Evolutionary conservation across 2,113 vertebrate genomes (phyloP).

Genomic region (Leucosticte australis): DNA sequence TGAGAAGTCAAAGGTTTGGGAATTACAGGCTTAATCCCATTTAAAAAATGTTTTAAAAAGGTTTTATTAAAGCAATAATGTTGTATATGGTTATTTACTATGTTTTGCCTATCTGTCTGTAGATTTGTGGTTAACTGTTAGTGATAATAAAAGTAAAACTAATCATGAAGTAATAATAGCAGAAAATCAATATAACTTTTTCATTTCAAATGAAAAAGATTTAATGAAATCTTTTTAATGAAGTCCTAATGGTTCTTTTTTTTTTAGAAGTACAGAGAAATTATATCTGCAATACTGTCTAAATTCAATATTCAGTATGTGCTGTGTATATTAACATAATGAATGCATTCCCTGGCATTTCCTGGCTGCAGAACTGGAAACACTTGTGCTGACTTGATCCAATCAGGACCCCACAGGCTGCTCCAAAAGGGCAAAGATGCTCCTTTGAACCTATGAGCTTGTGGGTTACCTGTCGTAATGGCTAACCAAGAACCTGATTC

Average conservation of each 20-base stretch:
- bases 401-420: not conserved
- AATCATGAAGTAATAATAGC: not conserved
- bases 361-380: not conserved
- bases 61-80: not conserved
- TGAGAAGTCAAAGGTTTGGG: not conserved
- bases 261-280: not conserved
- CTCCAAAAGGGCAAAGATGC: not conserved
- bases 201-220: not conserved
- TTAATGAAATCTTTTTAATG: not conserved
- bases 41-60: not conserved
- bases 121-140: not conserved
- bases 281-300: not conserved
- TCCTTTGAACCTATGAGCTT: not conserved
- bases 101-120: not conserved
- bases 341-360: not conserved
- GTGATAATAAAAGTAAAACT: not conserved
- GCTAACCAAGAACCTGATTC: not conserved
- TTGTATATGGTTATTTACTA: not conserved
- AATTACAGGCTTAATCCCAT: not conserved
- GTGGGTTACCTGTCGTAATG: not conserved
- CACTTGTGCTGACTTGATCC: not conserved
- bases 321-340: not conserved
- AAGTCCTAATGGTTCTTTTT: not conserved
- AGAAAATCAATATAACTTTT: not conserved
- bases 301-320: not conserved